Evolutionary conservation across 2,888 invertebrate species (phyloP).

Genomic region (Apoda limacodes): DNA sequence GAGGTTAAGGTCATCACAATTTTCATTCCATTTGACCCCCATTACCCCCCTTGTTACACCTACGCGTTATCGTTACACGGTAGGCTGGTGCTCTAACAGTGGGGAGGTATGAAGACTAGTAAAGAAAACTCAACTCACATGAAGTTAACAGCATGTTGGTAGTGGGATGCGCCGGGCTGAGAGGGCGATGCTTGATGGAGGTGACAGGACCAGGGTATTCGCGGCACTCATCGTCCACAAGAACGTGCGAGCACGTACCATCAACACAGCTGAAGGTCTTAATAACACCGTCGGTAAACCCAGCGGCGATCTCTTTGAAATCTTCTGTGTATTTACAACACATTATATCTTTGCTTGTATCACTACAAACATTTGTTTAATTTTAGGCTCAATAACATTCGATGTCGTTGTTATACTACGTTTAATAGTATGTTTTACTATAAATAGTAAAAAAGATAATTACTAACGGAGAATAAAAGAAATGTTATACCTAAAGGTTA

Average conservation of each 20-base stretch:
- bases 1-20: too few relatives aligned
- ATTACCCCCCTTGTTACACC: too few relatives aligned
- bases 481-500: too few relatives aligned
- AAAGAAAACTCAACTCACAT: too few relatives aligned
- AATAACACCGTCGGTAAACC: slow-evolving; percentile 71
- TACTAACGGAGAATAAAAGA: too few relatives aligned
- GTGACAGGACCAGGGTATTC: slow-evolving; percentile 70
- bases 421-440: neutral
- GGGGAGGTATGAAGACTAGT: too few relatives aligned
- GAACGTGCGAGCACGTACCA: slow-evolving; percentile 51
- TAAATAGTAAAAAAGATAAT: neutral
- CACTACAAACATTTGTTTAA: slow-evolving; percentile 36
- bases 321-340: slow-evolving; percentile 74
- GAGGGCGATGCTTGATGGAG: slow-evolving; percentile 70
- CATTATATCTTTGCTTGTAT: slow-evolving; percentile 62
- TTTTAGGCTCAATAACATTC: neutral
- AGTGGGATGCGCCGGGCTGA: slow-evolving; percentile 69
- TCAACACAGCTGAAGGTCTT: slow-evolving; percentile 62
- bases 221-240: slow-evolving; percentile 67
- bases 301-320: slow-evolving; percentile 68
- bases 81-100: too few relatives aligned
- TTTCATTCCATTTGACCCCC: too few relatives aligned
- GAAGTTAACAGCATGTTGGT: slow-evolving; percentile 68
- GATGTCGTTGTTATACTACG: neutral
- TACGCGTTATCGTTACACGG: too few relatives aligned